phyloP scores from a whole-genome alignment of 30 jellyfish, hydroid and myxozoan species.

The Chrysaora quinquecirrha region DNA sequence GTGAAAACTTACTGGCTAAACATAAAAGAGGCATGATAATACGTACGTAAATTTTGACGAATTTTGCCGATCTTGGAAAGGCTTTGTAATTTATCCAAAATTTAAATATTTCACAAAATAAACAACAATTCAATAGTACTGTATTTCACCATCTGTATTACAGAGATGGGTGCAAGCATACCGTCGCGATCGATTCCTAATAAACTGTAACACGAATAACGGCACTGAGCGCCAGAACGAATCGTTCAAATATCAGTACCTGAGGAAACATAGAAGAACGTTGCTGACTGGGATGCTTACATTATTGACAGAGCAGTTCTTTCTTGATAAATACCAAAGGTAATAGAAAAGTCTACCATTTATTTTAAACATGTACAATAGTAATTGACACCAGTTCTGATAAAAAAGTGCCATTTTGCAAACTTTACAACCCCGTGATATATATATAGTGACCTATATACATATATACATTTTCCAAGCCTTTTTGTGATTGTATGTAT shows the following conservation, averaged over 20 bases:
- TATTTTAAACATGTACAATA: too few species aligned
- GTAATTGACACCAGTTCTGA: too few species aligned
- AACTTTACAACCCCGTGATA: too few species aligned
- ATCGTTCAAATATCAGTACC: conserved; percentile 57
- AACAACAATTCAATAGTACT: not conserved
- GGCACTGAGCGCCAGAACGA: conserved; percentile 79
- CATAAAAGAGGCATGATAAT: not conserved
- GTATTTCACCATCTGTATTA: not conserved
- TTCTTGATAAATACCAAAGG: not conserved
- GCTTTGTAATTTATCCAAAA: too few species aligned
- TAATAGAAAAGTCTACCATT: too few species aligned
- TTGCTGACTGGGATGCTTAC: conserved; percentile 21
- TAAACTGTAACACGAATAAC: conserved; percentile 56
- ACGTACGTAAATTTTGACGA: not conserved
- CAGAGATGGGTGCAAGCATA: conserved; percentile 83
- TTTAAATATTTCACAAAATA: too few species aligned
- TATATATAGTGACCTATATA: too few species aligned
- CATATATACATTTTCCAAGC: too few species aligned
- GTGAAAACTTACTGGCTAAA: conserved; percentile 19
- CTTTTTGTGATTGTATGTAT: too few species aligned
- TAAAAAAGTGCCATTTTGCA: too few species aligned
- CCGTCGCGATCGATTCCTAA: conserved; percentile 39
- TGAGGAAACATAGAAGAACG: conserved; percentile 31
- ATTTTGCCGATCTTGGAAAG: not conserved
- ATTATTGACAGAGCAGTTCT: conserved; percentile 1